A percentile compares a stretch with the other conserved stretches of the same genome.
Conservation (phyloP, 1,140 invertebrate species). For the Aphaenogaster ashmeadi region DNA sequence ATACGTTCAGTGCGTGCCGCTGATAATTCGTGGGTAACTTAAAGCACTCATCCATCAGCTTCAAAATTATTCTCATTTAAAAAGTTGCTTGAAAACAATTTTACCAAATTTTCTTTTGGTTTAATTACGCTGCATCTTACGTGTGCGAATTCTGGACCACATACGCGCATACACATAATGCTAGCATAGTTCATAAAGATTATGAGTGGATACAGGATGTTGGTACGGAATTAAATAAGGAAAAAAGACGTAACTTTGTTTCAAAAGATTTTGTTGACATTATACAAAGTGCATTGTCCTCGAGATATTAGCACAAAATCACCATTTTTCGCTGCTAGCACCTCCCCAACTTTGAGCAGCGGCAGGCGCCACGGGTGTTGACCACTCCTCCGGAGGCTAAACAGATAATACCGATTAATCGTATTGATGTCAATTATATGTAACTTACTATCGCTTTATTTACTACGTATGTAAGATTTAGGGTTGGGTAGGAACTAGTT, state of each 20-base stretch:
- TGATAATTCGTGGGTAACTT: no score
- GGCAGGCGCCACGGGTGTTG: conserved; percentile 66
- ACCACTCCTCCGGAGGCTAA: conserved; percentile 82
- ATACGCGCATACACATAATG: background rate
- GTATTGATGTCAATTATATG: background rate
- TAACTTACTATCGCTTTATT: no score
- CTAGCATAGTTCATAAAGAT: background rate
- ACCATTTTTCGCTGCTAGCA: conserved; percentile 78
- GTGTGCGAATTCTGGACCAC: background rate
- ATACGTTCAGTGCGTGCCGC: no score
- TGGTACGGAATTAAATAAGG: background rate
- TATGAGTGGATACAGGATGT: background rate
- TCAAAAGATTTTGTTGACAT: conserved; percentile 61
- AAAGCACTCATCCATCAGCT: no score
- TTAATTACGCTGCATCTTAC: background rate
- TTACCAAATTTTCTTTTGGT: no score
- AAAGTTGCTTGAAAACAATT: no score
- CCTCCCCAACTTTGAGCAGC: conserved; percentile 83
- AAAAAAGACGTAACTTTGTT: background rate
- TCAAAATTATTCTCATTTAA: no score
- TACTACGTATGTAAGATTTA: no score
- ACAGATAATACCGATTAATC: conserved; percentile 24
- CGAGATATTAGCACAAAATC: conserved; percentile 64
- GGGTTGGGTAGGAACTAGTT: no score
- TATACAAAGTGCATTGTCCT: conserved; percentile 66